Evolutionary conservation across 2,797 vertebrate species (phyloP).

Genomic region (Acanthurus lineatus): DNA sequence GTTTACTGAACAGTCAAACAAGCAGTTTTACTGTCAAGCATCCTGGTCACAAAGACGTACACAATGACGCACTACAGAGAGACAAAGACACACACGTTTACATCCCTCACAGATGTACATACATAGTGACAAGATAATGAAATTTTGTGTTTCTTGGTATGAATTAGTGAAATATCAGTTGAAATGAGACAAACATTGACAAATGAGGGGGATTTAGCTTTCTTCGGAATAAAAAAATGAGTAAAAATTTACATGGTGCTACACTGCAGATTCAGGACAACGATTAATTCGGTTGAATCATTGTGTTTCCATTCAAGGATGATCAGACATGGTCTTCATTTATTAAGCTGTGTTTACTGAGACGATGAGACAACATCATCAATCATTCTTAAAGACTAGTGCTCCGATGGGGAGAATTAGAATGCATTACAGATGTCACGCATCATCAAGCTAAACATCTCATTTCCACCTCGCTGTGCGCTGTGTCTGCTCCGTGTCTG

Average conservation of each 20-base stretch:
- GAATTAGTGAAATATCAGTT: conserved; percentile 8
- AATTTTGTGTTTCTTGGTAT: conserved; percentile 12
- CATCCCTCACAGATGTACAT: conserved; percentile 1
- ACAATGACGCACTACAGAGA: conserved; percentile 34
- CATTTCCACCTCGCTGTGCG: conserved; percentile 82
- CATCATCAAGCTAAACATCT: conserved; percentile 86
- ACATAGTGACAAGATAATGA: background rate
- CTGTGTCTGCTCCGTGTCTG: conserved; percentile 78
- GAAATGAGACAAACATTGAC: background rate
- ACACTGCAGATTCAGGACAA: conserved; percentile 57
- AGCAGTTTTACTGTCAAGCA: conserved; percentile 60
- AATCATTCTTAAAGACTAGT: conserved; percentile 86
- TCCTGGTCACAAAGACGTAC: conserved; percentile 42
- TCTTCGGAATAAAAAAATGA: conserved; percentile 38
- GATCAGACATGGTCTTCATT: conserved; percentile 80
- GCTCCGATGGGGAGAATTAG: conserved; percentile 85
- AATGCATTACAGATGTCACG: conserved; percentile 87
- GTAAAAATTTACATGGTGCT: conserved; percentile 34
- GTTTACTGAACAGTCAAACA: conserved; percentile 67
- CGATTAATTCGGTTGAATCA: conserved; percentile 55
- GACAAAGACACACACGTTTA: background rate
- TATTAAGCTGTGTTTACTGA: conserved; percentile 85
- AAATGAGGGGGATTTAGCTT: background rate
- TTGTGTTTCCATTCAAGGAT: conserved; percentile 64
- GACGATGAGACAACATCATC: conserved; percentile 83